Evolutionary conservation across 2,797 vertebrate species (phyloP), one percentile per base, ranked within the genome.

Genomic region (Oceanodroma leucorhoa): DNA sequence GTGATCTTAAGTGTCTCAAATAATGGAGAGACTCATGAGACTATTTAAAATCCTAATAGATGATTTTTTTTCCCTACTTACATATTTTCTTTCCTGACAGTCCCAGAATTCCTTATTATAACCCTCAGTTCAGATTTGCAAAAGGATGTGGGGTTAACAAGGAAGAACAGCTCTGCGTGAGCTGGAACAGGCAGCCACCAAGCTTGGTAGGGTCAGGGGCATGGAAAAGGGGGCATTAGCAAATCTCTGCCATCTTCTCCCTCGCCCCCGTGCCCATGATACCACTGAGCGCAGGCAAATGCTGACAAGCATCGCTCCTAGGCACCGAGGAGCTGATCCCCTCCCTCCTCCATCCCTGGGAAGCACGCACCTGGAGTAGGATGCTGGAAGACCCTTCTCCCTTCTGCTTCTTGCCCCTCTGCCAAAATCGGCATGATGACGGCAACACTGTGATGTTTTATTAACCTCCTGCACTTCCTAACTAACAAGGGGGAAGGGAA

Each of bases 1-100:
- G 87, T 58, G 58, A 91, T 92, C 85, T 90, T 83, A 92, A 94
- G 85, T 90, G 87, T 96, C 83, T 97, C 80, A 88, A 93, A 96
- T 95, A 96, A 95, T 91, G 73, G 48, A 26, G 5, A 76, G 85
- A 20, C 82, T 88, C 93, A 19, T 66, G 95, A 94, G 93, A 91
- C 69, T 88, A 79, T 90, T 95, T 94, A 88, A 96, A 94, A 96
- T 66, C 87, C 80, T 90, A 96, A 88, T 10, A 82, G 83, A 82
- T 18, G 0, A 57, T 29, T 30, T 58, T 76, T 65, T 72, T 8
- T 1, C 14, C 22, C n/a, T 38, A 45, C 85, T 91, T 91, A 43
- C 3, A 7, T 73, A 66, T 95, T 94, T 90, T 83, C 73, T 78
- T 66, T 57, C 61, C 54, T 64, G 70, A 51, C 55, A 60, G 29